Conservation (phyloP, 2,888 invertebrate species). For the Heliconius charithonia region DNA sequence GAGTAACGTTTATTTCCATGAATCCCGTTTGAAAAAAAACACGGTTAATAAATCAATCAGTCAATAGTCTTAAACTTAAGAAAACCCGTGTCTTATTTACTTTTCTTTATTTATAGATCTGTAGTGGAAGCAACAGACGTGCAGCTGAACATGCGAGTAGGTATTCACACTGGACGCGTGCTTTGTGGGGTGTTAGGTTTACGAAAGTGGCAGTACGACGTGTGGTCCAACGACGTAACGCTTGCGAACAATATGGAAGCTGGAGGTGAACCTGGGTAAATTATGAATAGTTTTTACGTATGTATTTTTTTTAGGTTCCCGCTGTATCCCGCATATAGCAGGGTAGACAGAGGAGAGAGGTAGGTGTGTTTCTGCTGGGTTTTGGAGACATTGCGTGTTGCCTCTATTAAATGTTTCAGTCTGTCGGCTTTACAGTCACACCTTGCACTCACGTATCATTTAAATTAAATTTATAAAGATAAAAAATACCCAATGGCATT, state of each 20-base stretch:
- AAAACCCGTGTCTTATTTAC: constrained; percentile 17
- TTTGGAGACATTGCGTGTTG: no score
- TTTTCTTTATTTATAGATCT: constrained; percentile 77
- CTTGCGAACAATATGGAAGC: constrained; percentile 95
- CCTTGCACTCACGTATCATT: no score
- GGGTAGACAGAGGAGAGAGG: no score
- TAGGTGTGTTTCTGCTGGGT: no score
- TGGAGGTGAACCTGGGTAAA: constrained; percentile 93
- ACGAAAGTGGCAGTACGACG: constrained; percentile 97
- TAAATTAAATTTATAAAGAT: no score
- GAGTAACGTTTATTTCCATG: constrained; percentile 1
- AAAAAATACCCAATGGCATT: no score
- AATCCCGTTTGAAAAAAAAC: constrained; percentile 4
- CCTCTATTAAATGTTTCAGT: no score
- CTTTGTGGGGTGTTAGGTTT: constrained; percentile 95
- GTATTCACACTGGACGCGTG: constrained; percentile 95
- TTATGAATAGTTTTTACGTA: background rate
- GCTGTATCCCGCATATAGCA: no score
- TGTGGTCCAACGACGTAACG: constrained; percentile 97
- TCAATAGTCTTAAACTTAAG: background rate
- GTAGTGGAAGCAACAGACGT: constrained; percentile 96
- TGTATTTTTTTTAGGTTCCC: background rate
- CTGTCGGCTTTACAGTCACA: no score
- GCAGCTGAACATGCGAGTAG: constrained; percentile 96
- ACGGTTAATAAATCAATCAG: constrained; percentile 14